Conservation (phyloP, 2,113 vertebrate species). For the Prochilodus magdalenae region DNA sequence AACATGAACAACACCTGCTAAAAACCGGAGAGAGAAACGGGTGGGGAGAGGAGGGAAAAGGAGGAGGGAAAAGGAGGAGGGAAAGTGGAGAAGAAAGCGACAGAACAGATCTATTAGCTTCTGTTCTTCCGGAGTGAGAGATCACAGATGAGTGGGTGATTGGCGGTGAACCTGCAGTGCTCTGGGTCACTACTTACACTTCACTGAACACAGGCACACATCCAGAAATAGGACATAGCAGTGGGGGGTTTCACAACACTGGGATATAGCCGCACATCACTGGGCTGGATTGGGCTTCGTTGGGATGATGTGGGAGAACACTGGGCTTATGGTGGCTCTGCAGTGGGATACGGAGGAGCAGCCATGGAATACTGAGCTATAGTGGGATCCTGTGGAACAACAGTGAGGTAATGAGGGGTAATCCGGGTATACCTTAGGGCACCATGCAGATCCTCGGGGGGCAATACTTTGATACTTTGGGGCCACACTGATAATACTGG, state of each 20-base stretch:
- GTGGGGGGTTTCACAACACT: background rate
- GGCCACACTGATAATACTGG: too few species aligned
- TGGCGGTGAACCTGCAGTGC: background rate
- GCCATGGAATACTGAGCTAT: too few species aligned
- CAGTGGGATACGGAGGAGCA: too few species aligned
- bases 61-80: background rate
- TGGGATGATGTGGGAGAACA: too few species aligned
- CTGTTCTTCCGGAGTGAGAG: conserved; percentile 32
- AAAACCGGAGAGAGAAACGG: background rate
- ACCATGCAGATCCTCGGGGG: too few species aligned
- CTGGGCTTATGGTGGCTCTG: too few species aligned
- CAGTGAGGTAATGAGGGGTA: too few species aligned
- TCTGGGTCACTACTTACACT: background rate
- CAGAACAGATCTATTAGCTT: conserved; percentile 25
- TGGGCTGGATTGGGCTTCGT: too few species aligned
- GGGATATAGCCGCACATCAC: too few species aligned
- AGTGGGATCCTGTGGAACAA: too few species aligned
- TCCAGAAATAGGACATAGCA: background rate
- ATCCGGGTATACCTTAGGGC: too few species aligned
- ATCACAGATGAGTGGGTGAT: conserved; percentile 28
- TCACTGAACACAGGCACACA: conserved; percentile 19
- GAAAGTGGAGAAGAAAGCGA: background rate
- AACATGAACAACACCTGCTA: conserved; percentile 40
- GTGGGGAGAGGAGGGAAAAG: background rate
- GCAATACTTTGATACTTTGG: too few species aligned